Percentiles rank a stretch among this genome's conserved stretches.
Evolutionary conservation across 2,797 vertebrate species (phyloP).

Genomic region (Phyllotis vaccarum): DNA sequence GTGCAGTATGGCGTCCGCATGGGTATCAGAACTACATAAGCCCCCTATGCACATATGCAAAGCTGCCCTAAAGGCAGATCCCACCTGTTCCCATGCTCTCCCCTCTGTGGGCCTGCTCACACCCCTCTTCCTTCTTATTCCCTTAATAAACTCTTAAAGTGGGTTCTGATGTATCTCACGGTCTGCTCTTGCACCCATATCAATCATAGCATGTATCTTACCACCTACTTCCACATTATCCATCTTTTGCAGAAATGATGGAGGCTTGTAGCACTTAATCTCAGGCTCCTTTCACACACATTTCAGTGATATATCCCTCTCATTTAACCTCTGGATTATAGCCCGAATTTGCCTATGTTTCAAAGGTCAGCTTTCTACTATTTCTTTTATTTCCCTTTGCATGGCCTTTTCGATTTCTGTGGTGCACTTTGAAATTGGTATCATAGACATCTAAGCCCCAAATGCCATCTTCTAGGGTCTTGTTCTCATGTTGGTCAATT

Average conservation of each 20-base stretch:
- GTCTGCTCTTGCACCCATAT: no score
- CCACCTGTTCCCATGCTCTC: no score
- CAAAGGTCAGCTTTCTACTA: conserved; percentile 16
- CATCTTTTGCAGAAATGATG: not conserved
- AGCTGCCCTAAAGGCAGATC: no score
- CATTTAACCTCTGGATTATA: conserved; percentile 18
- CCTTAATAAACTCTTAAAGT: no score
- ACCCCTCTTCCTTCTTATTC: no score
- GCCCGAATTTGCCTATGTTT: not conserved
- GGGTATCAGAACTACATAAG: no score
- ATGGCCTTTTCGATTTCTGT: not conserved
- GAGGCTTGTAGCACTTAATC: not conserved
- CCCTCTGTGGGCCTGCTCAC: no score
- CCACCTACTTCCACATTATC: not conserved
- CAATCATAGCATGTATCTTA: not conserved
- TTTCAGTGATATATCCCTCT: not conserved
- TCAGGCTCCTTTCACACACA: not conserved
- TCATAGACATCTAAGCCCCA: not conserved
- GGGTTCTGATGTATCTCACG: no score
- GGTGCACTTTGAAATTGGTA: not conserved
- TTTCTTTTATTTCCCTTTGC: not conserved
- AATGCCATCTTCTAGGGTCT: not conserved
- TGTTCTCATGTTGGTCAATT: not conserved
- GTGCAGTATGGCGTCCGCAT: no score
- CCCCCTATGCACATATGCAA: no score